Evolutionary conservation across 2,888 invertebrate genomes (phyloP).

Genomic region (Netelia virgata): DNA sequence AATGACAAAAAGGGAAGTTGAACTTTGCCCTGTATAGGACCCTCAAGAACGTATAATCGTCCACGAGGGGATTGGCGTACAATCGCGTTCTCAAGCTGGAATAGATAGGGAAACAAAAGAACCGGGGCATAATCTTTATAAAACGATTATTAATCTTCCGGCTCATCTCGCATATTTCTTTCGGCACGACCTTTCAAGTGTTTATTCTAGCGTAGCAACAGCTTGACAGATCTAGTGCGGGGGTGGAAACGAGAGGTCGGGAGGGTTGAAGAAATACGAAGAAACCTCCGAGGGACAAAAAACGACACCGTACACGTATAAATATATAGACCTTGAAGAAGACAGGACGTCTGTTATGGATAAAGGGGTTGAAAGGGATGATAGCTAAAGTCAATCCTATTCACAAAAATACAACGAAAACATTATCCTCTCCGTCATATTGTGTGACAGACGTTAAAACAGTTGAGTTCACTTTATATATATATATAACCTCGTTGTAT

Average conservation of each 20-base stretch:
- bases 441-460: neutral
- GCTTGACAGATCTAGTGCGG: conserved; percentile 30
- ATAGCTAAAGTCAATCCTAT: too few relatives aligned
- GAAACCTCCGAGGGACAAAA: conserved; percentile 8
- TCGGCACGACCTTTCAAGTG: conserved; percentile 21
- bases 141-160: conserved; percentile 56
- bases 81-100: conserved; percentile 8
- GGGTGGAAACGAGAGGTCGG: neutral
- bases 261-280: conserved; percentile 15
- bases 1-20: conserved; percentile 46
- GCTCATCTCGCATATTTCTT: conserved; percentile 9
- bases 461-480: neutral
- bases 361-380: neutral
- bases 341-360: neutral
- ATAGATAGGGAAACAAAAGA: conserved; percentile 32
- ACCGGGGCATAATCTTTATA: conserved; percentile 15
- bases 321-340: neutral
- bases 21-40: conserved; percentile 14
- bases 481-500: too few relatives aligned
- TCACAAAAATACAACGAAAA: neutral
- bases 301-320: neutral
- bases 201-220: conserved; percentile 29
- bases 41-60: conserved; percentile 18
- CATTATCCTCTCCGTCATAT: neutral
- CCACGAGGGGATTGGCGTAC: neutral